Base-by-base conservation (phyloP, 2,113 vertebrate genomes). In the Oenanthe oenanthe region DNA sequence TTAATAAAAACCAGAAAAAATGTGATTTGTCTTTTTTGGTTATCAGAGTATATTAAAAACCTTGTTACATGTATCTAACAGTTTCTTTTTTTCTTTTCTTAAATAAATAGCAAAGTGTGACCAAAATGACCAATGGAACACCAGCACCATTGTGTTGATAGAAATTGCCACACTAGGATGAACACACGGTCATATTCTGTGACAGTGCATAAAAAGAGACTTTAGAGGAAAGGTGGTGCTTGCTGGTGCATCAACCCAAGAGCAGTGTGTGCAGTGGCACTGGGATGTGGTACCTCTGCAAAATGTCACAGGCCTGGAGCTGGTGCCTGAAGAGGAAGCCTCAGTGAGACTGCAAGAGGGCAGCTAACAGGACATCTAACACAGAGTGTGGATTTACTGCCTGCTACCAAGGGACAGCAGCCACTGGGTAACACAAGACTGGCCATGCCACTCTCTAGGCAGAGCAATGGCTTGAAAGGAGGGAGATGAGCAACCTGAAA, bases 51-150 rank as follows among this genome's bases (percentile, higher is more conserved):
- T 85, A 87, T 92, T 93, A 93, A 86, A 96, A 90, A 77, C 32
- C 62, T 93, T 42, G 38, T 94, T 67, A 93, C 78, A 91, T 17
- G 61, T 88, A 66, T 88, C 89, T 70, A 82, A 92, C 93, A 92
- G 60, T 63, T 81, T 54, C 20, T 71, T 53, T 71, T 71, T 82
- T 88, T 68, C 28, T 84, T 89, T 90, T 89, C 73, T 92, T 85
- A 74, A 97, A 96, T 95, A 96, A 96, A 96, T 77, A 96, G 79
- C 73, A 63, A 93, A 92, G 31, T 68, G 75, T 94, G 88, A 92
- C 86, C 71, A 60, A 93, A 95, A 77, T 36, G 42, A 51, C 26
- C 50, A 95, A 93, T 15, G 62, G 73, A 93, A 91, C 0, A 3
- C 61, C 21, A 53, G 92, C 92, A 95, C 80, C 93, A 75, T 66